These are phyloP conservation scores for Protophormia terraenovae DNA, from an alignment of 2,888 invertebrate species.

Conservation along the genomic window DNA sequence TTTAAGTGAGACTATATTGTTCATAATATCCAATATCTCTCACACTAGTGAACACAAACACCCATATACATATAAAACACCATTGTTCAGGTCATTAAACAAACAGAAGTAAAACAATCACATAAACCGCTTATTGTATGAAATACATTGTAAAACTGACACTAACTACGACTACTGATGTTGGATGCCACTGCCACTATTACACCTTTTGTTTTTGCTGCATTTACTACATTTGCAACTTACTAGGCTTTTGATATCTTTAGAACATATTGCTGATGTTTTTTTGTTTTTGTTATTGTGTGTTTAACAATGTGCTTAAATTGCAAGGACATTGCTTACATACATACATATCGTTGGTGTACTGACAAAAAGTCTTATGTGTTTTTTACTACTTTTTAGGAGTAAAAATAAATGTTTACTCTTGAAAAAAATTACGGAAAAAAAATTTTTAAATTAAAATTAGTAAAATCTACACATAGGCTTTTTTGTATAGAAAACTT, in stretches of 20 bases:
- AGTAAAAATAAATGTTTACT: too few relatives aligned
- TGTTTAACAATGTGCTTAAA: constrained; percentile 48
- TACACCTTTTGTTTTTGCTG: background rate
- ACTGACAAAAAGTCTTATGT: too few relatives aligned
- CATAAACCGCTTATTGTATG: constrained; percentile 64
- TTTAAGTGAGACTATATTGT: background rate
- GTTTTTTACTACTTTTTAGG: too few relatives aligned
- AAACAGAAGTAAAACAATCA: constrained; percentile 61
- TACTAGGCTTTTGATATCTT: constrained; percentile 32
- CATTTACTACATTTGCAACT: constrained; percentile 17
- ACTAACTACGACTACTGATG: constrained; percentile 41
- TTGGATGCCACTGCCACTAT: background rate
- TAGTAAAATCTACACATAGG: too few relatives aligned
- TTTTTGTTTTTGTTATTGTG: constrained; percentile 23
- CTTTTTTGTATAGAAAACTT: too few relatives aligned
- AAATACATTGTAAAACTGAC: constrained; percentile 54
- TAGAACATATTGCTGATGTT: background rate
- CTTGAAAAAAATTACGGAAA: too few relatives aligned
- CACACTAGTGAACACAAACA: background rate
- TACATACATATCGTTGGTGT: background rate
- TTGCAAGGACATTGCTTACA: constrained; percentile 42
- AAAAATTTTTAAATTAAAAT: too few relatives aligned
- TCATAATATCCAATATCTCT: background rate
- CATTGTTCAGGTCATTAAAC: constrained; percentile 64
- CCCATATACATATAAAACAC: background rate